A percentile compares a stretch with the other conserved stretches of the same genome.
Conservation (phyloP, 2,888 invertebrate genomes). For the Noctua fimbriata region DNA sequence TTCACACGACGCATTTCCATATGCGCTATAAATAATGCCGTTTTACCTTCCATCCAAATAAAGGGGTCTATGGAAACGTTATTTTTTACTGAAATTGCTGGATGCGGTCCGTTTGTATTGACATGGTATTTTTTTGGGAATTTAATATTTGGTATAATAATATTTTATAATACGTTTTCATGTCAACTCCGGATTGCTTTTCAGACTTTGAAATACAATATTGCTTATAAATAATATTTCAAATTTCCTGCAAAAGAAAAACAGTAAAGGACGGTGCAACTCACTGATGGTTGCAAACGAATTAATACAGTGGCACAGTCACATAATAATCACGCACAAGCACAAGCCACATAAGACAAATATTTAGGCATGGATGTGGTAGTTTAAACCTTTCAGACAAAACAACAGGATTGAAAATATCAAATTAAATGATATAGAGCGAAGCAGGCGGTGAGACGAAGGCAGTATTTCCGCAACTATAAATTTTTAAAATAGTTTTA, state of each 20-base stretch:
- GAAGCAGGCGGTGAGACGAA: neutral
- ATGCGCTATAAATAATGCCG: slow-evolving; percentile 82
- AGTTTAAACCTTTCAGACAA: neutral
- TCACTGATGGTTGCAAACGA: neutral
- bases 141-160: slow-evolving; percentile 2
- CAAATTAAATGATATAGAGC: neutral
- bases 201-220: neutral
- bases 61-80: slow-evolving; percentile 64
- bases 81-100: slow-evolving; percentile 62
- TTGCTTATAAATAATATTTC: neutral
- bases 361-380: neutral
- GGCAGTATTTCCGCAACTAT: neutral
- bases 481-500: neutral
- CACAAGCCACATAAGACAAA: neutral
- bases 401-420: neutral
- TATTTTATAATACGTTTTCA: slow-evolving; percentile 7
- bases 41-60: slow-evolving; percentile 78
- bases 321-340: neutral
- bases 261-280: neutral
- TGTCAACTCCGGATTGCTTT: slow-evolving; percentile 1
- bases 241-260: neutral
- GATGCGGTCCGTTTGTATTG: slow-evolving; percentile 59
- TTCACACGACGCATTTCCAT: slow-evolving; percentile 82
- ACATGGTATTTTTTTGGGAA: slow-evolving; percentile 8
- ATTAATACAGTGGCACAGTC: neutral